A percentile compares a stretch with the other conserved stretches of the same genome.
These are phyloP conservation scores for Sinonovacula constricta DNA, from an alignment of 1,140 invertebrate species.

Conservation along the genomic window DNA sequence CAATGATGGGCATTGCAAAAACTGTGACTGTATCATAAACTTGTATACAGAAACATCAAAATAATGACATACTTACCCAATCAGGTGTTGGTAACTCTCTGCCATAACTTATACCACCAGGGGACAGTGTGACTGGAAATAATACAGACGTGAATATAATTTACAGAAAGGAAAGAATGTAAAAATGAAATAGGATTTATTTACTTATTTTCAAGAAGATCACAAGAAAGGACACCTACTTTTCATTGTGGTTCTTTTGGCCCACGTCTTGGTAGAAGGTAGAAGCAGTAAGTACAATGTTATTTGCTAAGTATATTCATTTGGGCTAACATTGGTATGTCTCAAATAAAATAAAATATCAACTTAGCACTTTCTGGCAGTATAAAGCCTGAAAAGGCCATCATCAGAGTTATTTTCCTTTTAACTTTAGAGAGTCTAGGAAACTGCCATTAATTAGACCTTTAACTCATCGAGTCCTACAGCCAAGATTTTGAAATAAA, in stretches of 20 bases:
- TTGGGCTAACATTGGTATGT: no score
- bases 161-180: background rate
- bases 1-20: background rate
- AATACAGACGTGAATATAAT: background rate
- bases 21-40: background rate
- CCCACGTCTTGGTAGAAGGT: background rate
- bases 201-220: background rate
- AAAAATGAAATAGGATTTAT: background rate
- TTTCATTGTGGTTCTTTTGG: background rate
- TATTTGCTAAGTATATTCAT: no score
- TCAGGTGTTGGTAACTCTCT: background rate
- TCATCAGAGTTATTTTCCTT: no score
- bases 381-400: no score
- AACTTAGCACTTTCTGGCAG: no score
- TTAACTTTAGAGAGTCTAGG: no score
- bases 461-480: no score
- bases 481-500: no score
- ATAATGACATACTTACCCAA: background rate
- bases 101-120: background rate
- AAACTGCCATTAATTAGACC: no score
- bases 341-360: no score
- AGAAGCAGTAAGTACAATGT: no score
- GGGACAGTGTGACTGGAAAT: background rate
- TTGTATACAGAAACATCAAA: background rate
- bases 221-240: background rate